Evolutionary conservation across 2,113 vertebrate species (phyloP), one percentile per base, ranked within the genome.

Genomic region (Thomomys bottae): DNA sequence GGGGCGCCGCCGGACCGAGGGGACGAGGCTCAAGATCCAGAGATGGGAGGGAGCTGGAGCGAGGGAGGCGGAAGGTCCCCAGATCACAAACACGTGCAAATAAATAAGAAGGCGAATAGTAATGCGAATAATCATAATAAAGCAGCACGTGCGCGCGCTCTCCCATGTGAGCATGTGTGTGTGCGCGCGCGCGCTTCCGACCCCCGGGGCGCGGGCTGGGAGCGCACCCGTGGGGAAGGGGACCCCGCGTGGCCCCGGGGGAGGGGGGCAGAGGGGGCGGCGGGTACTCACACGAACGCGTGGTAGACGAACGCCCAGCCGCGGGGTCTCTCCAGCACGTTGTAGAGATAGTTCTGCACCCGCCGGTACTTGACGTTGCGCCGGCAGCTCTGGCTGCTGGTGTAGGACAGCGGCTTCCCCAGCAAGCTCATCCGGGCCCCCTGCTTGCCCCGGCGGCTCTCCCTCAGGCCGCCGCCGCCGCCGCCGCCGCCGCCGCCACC

Each of bases 221-320:
- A 61, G 92, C 80, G 71, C 73, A 49, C 34, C 36, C 59, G 45
- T 49, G 45, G 5, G 32, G 42, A n/a, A 57, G 9, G 42, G n/a
- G 17, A 78, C 45, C 78, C 72, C 81, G 73, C 54, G 40, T 54
- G 59, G 68, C 61, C 0, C 34, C 59, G 24, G 38, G 42, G 91
- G 80, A 12, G 42, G 90, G 73, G 6, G 23, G 32, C 64, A 20
- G 32, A 28, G 23, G 42, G 92, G 18, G n/a, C 57, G 45, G 76
- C 66, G 61, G 49, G 92, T 97, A 99, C 99, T 99, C 95, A 99
- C 99, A 99, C 98, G 85, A 99, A 99, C 30, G 98, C 99, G 94
- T 99, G 99, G 97, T 99, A 99, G 97, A 99, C 97, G 98, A 99
- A 99, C 85, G 99, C 99, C 99, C 99, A 99, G 93, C 98, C 97